Evolutionary conservation across 2,888 invertebrate species (phyloP), one percentile per base, ranked within the genome.

Genomic region (Arctia plantaginis): DNA sequence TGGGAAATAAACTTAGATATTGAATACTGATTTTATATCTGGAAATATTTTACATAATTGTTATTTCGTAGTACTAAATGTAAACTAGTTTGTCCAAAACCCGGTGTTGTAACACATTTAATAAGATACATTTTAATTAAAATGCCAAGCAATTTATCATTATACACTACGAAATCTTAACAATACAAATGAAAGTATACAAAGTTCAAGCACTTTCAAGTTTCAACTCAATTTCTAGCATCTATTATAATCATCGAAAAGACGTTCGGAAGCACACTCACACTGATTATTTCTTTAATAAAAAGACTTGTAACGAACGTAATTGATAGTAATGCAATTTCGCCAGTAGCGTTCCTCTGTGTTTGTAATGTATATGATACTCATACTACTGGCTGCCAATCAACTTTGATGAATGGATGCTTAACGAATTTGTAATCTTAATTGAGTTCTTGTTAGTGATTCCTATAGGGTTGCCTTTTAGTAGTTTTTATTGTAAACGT

Each of bases 351-450:
- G 86, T 47, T 70, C 74, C 69, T 73, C 82, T 79, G 79, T 80
- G 74, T 75, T 79, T 74, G 69, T 81, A 59, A 70, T 62, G 73
- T 74, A 59, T 75, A 77, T 83, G 83, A 86, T 82, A 76, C 55
- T 66, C 66, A 62, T 70, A 67, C 76, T 78, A 73, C 85, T 83
- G 81, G 85, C 90, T 93, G 93, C 90, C 93, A 93, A 93, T 93
- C 93, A 93, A 81, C 65, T 80, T 85, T 90, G 89, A 90, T 93
- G 90, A 93, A 94, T 93, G 88, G 87, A 82, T 84, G 89, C 90
- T 89, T 93, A 93, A 93, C 93, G 93, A 93, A 93, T 93, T 92
- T 90, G 88, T 90, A 89, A 84, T 88, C 83, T 88, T 91, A 91
- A 92, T 92, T 90, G 89, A 87, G 84, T 87, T 86, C 91, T 93